A percentile compares a stretch with the other conserved stretches of the same genome.
These are phyloP conservation scores for Bergia puertoricense DNA, from an alignment of 92 coral and sea anemone species.

Conservation along the genomic window DNA sequence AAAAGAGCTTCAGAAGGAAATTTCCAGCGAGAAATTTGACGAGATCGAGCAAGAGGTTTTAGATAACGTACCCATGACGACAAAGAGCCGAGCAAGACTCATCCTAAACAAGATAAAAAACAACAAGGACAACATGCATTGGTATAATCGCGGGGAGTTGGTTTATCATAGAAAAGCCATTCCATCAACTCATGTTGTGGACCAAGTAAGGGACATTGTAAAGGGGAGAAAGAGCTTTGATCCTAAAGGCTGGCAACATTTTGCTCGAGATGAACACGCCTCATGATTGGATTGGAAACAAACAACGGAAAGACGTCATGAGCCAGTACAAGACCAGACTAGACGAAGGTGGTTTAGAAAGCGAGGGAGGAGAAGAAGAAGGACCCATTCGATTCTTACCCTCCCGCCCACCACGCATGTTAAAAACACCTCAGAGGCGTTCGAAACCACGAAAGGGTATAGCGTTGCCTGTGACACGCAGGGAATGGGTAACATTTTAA, in stretches of 20 bases:
- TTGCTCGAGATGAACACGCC: slow-evolving; percentile 47
- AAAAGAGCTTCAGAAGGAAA: neutral
- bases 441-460: neutral
- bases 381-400: neutral
- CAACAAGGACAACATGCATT: slow-evolving; percentile 33
- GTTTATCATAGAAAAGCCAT: slow-evolving; percentile 41
- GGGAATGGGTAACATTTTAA: neutral
- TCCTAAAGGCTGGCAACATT: slow-evolving; percentile 39
- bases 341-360: neutral
- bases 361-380: neutral
- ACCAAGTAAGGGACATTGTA: slow-evolving; percentile 45
- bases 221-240: slow-evolving; percentile 44
- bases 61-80: slow-evolving; percentile 24
- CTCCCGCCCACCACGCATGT: neutral
- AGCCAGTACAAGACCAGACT: slow-evolving; percentile 29
- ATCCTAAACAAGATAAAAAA: slow-evolving; percentile 40
- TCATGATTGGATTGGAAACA: slow-evolving; percentile 40
- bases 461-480: neutral
- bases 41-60: slow-evolving; percentile 37
- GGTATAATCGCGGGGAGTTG: slow-evolving; percentile 52
- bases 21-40: neutral
- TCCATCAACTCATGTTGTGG: slow-evolving; percentile 55
- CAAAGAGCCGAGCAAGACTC: slow-evolving; percentile 8
- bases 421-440: neutral
- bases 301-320: slow-evolving; percentile 28